A percentile compares a stretch with the other conserved stretches of the same genome.
Conservation (phyloP, 2,888 invertebrate species). For the Catonia carolina region DNA sequence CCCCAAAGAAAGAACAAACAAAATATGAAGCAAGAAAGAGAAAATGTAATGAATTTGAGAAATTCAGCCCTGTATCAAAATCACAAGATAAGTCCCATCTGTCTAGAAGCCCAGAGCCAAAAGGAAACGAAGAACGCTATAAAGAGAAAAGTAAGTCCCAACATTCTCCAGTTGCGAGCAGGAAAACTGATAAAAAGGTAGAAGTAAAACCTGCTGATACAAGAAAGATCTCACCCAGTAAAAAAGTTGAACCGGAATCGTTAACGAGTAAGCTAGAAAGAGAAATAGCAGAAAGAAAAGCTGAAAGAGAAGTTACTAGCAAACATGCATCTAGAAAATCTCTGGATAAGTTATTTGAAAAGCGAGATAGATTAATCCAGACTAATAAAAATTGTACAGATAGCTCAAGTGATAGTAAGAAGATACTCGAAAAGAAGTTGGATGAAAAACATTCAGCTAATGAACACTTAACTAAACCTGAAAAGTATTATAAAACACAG, state of each 20-base stretch:
- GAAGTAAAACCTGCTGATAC: constrained; percentile 6
- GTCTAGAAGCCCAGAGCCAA: constrained; percentile 12
- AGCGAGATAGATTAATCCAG: constrained; percentile 43
- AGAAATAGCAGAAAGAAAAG: constrained; percentile 43
- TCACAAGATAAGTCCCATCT: constrained; percentile 18
- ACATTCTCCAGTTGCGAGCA: constrained; percentile 35
- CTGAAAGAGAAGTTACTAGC: constrained; percentile 42
- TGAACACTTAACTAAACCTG: background rate
- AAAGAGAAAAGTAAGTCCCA: constrained; percentile 37
- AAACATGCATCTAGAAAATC: constrained; percentile 46
- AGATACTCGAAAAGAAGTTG: constrained; percentile 2
- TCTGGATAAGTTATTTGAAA: constrained; percentile 52
- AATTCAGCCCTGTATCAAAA: constrained; percentile 27
- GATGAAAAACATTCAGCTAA: background rate
- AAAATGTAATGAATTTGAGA: constrained; percentile 41
- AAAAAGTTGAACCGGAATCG: constrained; percentile 19
- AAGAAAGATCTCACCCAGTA: constrained; percentile 8
- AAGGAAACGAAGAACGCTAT: constrained; percentile 9
- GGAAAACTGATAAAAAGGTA: constrained; percentile 53
- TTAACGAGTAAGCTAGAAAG: constrained; percentile 40
- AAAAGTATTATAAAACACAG: background rate
- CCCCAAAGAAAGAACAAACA: constrained; percentile 38
- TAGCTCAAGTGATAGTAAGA: constrained; percentile 1
- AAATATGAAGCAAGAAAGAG: constrained; percentile 40
- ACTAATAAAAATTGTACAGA: constrained; percentile 11